A percentile compares a stretch with the other conserved stretches of the same genome.
These are phyloP conservation scores for Bilobella aurantiaca DNA, from an alignment of 1,140 invertebrate genomes.

Conservation along the genomic window DNA sequence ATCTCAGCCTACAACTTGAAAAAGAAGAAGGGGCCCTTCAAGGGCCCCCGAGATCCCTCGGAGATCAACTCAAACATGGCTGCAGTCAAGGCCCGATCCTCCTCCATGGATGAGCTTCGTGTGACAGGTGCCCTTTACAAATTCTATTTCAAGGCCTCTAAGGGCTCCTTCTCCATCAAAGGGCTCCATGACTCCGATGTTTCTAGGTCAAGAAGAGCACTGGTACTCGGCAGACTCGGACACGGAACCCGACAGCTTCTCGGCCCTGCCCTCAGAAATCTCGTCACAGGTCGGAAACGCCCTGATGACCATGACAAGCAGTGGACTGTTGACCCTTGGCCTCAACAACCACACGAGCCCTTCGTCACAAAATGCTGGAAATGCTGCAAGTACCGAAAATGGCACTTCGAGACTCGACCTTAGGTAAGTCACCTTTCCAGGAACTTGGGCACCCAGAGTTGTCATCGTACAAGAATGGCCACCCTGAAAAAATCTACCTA, in stretches of 20 bases:
- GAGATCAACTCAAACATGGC: background rate
- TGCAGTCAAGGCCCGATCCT: slow-evolving; percentile 21
- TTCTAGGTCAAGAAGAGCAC: slow-evolving; percentile 29
- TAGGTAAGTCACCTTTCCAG: background rate
- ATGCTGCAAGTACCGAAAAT: background rate
- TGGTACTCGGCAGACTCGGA: slow-evolving; percentile 35
- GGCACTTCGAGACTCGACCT: background rate
- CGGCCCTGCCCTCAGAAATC: slow-evolving; percentile 14
- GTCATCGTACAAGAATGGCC: no score
- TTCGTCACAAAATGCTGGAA: no score
- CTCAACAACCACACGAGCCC: background rate
- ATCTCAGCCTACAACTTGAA: background rate
- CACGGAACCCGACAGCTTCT: slow-evolving; percentile 31
- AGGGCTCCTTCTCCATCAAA: background rate
- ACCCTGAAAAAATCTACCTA: no score
- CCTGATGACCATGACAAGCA: slow-evolving; percentile 1
- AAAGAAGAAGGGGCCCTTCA: background rate
- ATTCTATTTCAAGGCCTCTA: background rate
- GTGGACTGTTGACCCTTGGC: background rate
- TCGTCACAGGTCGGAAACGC: background rate
- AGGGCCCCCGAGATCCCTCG: no score
- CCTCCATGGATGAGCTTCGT: slow-evolving; percentile 33
- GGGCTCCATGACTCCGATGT: no score
- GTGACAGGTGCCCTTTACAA: slow-evolving; percentile 24
- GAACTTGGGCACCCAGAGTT: no score